phyloP scores from a whole-genome alignment of 1,140 invertebrate genomes.

The Spodoptera frugiperda region DNA sequence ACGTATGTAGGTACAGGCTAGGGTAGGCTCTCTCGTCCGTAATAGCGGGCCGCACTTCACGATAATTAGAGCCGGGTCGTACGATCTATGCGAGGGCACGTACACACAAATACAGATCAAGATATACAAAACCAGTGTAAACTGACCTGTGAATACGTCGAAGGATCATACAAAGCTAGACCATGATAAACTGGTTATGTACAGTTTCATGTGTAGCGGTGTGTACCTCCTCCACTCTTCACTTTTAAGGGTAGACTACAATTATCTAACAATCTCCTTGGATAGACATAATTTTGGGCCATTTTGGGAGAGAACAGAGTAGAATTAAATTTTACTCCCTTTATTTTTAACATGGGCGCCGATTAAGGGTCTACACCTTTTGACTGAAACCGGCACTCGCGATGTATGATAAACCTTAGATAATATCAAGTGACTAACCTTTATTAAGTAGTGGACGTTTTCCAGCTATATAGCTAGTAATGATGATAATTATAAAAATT shows the following conservation, averaged over 20 bases:
- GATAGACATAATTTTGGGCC: background rate
- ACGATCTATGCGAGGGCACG: constrained; percentile 21
- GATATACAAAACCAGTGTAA: too few species aligned
- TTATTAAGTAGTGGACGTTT: too few species aligned
- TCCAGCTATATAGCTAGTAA: too few species aligned
- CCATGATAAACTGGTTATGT: too few species aligned
- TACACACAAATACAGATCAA: background rate
- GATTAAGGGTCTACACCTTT: too few species aligned
- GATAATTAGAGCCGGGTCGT: constrained; percentile 19
- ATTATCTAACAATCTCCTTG: background rate
- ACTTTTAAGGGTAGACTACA: constrained; percentile 4
- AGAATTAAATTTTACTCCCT: too few species aligned
- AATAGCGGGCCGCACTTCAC: constrained; percentile 12
- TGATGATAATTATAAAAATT: too few species aligned
- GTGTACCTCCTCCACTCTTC: background rate
- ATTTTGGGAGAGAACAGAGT: background rate
- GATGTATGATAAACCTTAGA: too few species aligned
- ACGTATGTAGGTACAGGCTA: background rate
- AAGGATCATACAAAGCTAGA: too few species aligned
- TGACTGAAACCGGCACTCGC: too few species aligned
- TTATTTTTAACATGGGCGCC: too few species aligned
- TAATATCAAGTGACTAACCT: too few species aligned
- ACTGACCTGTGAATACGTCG: background rate
- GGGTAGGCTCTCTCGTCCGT: background rate
- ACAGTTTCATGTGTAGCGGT: background rate